These are phyloP conservation scores for Propithecus deckenii DNA, from an alignment of 2,797 vertebrate species.

Conservation along the genomic window DNA sequence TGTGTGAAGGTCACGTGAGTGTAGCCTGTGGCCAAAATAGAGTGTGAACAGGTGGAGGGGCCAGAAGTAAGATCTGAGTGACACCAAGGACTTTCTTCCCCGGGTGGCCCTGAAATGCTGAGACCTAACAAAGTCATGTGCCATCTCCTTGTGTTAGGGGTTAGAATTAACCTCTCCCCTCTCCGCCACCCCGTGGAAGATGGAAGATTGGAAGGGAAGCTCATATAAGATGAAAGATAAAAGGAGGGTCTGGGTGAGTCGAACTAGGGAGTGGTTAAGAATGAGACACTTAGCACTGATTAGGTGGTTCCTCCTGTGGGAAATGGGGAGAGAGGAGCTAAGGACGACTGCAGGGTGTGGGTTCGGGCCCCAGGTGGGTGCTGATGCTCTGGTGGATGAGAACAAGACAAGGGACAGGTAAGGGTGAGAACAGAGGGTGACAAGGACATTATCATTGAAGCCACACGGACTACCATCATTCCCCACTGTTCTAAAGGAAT, in stretches of 20 bases:
- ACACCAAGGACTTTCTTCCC: neutral
- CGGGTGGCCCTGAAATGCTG: neutral
- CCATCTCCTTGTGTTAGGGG: neutral
- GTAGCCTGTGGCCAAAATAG: accelerated
- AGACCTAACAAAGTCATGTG: accelerated
- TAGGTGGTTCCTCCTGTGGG: neutral
- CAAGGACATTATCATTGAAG: neutral
- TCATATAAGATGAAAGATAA: neutral
- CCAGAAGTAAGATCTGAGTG: neutral
- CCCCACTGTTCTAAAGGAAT: neutral
- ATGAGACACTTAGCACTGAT: neutral
- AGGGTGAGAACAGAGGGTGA: neutral
- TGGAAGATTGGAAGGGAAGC: neutral
- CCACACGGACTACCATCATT: neutral
- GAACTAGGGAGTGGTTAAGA: neutral
- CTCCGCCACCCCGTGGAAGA: neutral
- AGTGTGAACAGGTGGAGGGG: too few species aligned
- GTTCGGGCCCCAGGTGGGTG: too few species aligned
- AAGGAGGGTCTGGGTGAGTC: neutral
- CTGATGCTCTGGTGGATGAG: neutral
- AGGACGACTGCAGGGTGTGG: neutral
- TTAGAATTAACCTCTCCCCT: neutral
- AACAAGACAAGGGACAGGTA: too few species aligned
- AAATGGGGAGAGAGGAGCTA: neutral
- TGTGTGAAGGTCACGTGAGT: neutral